These are phyloP conservation scores for Aurelia aurita DNA, from an alignment of 30 jellyfish, hydroid and myxozoan species.

Conservation along the genomic window DNA sequence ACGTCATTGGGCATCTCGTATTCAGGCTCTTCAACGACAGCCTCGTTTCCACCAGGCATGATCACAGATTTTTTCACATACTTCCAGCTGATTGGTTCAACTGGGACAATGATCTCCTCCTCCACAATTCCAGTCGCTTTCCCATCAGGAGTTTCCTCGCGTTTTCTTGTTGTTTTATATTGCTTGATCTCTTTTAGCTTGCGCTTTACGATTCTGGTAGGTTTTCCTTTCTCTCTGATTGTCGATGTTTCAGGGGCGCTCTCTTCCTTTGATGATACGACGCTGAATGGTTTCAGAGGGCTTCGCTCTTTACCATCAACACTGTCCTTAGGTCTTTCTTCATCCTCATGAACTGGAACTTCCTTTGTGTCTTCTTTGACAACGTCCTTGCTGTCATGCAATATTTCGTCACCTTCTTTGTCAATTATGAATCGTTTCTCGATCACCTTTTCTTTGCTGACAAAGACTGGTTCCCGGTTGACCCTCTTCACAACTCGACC, in stretches of 20 bases:
- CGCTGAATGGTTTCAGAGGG: conserved; percentile 14
- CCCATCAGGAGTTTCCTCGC: conserved; percentile 41
- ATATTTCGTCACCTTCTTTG: conserved; percentile 71
- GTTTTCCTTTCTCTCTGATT: conserved; percentile 31
- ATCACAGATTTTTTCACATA: conserved; percentile 41
- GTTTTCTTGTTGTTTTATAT: conserved; percentile 4
- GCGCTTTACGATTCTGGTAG: background rate
- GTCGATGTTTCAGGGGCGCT: conserved; percentile 13
- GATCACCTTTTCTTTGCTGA: conserved; percentile 44
- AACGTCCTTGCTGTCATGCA: conserved; percentile 26
- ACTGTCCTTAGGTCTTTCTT: background rate
- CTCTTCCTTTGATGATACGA: conserved; percentile 37
- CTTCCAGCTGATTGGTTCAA: conserved; percentile 63
- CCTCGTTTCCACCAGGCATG: conserved; percentile 68
- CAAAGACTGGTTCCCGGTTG: background rate
- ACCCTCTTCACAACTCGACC: background rate
- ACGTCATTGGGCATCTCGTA: conserved; percentile 79
- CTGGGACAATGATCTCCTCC: conserved; percentile 50
- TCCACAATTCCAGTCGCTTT: conserved; percentile 18
- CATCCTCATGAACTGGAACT: background rate
- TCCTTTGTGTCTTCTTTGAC: background rate
- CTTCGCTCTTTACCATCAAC: background rate
- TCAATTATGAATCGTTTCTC: conserved; percentile 67
- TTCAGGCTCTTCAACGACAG: conserved; percentile 77
- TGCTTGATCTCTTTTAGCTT: conserved; percentile 2